Evolutionary conservation across 2,797 vertebrate genomes (phyloP), one percentile per base, ranked within the genome.

Genomic region (Trichosurus vulpecula): DNA sequence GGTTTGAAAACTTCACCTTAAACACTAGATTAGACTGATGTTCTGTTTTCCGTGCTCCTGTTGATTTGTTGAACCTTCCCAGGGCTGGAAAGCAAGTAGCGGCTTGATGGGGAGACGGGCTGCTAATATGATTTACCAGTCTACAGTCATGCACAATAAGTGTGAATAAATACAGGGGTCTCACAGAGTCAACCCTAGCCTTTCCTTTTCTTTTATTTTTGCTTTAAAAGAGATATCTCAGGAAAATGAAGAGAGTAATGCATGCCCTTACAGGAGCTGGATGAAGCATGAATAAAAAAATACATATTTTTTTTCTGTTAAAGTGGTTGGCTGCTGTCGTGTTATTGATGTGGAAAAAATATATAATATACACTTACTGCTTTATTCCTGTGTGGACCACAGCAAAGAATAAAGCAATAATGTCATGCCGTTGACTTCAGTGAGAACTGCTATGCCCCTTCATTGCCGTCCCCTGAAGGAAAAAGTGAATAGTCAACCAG

Each of bases 121-220:
- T 98, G 98, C 99, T 99, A 99, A 99, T 99, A 99, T 99, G 99
- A 99, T 99, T 99, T 99, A 99, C 99, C 99, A 99, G 99, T 99
- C 98, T 99, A 99, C 99, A 99, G 99, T 99, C 99, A 99, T 99
- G 99, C 99, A 98, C 99, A 98, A 98, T 99, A 99, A 99, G 99
- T 99, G 99, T 99, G 99, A 99, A 99, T 99, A 99, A 99, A 99
- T 98, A 99, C 98, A 98, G 97, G 98, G 99, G 99, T 99, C 99
- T 99, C 98, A 90, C 98, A 99, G 99, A 99, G 99, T 99, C 99
- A 99, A 98, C 98, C 99, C 98, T 98, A 98, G 98, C 99, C 98
- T 98, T 99, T 99, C 99, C 98, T 99, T 99, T 98, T 97, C 98
- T 98, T 98, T 98, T 98, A 92, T 98, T 98, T 99, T 97, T 98